A percentile compares a stretch with the other conserved stretches of the same genome.
phyloP scores from a whole-genome alignment of 2,113 vertebrate genomes.

The human (Homo sapiens) region GRCh38 chr12:113946001-113946500 shows the following conservation, averaged over 20 bases:
- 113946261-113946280: rapidly evolving
- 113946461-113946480: slow-evolving; percentile 95
- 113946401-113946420: slow-evolving; percentile 81
- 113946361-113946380: slow-evolving; percentile 92
- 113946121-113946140: background rate
- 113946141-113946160: rapidly evolving
- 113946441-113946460: slow-evolving; percentile 93
- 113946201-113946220: rapidly evolving
- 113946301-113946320: rapidly evolving
- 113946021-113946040: background rate
- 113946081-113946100: rapidly evolving
- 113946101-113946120: rapidly evolving
- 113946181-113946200: rapidly evolving
- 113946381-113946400: slow-evolving; percentile 94
- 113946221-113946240: background rate
- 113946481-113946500: rapidly evolving
- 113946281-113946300: background rate
- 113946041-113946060: background rate
- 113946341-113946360: slow-evolving; percentile 87
- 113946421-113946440: slow-evolving; percentile 87
- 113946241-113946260: rapidly evolving
- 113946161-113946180: rapidly evolving
- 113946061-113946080: rapidly evolving
- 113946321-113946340: background rate
- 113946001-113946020: rapidly evolving